Conservation (phyloP, 2,888 invertebrate species). For the Cheilosia soror region DNA sequence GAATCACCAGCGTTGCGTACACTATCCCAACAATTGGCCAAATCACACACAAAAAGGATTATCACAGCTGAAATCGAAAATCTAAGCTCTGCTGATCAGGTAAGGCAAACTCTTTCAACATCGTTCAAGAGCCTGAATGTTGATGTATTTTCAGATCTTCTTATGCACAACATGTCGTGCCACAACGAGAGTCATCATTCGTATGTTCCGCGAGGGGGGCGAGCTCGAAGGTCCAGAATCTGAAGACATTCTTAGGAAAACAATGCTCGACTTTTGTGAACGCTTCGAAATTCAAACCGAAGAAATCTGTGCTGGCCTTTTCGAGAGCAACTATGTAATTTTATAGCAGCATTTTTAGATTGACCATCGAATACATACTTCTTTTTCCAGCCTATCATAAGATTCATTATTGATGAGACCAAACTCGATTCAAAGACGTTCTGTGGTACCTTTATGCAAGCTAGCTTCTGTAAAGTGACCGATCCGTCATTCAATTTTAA, state of each 20-base stretch:
- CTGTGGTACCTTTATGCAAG: conserved; percentile 81
- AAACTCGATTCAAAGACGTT: conserved; percentile 84
- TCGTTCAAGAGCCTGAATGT: neutral
- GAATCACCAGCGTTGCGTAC: conserved; percentile 77
- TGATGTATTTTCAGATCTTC: conserved; percentile 75
- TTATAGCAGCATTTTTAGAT: conserved; percentile 36
- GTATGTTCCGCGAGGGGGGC: conserved; percentile 84
- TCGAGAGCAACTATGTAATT: conserved; percentile 86
- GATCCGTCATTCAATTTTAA: conserved; percentile 79
- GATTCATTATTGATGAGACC: conserved; percentile 85
- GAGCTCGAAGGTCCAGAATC: conserved; percentile 80
- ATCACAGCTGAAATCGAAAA: conserved; percentile 77
- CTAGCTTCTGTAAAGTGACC: conserved; percentile 77
- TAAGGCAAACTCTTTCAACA: neutral
- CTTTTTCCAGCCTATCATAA: conserved; percentile 85
- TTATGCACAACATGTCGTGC: conserved; percentile 80
- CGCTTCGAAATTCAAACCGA: conserved; percentile 85
- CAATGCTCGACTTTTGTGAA: conserved; percentile 85
- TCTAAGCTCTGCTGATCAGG: conserved; percentile 77
- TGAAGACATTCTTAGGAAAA: conserved; percentile 80
- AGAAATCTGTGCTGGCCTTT: conserved; percentile 87
- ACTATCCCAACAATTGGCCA: conserved; percentile 79
- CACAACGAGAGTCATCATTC: conserved; percentile 77
- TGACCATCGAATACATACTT: neutral
- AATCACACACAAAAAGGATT: conserved; percentile 80